Evolutionary conservation across 2,113 vertebrate genomes (phyloP), one percentile per base, ranked within the genome.

Genomic region (Cyprinodon variegatus): DNA sequence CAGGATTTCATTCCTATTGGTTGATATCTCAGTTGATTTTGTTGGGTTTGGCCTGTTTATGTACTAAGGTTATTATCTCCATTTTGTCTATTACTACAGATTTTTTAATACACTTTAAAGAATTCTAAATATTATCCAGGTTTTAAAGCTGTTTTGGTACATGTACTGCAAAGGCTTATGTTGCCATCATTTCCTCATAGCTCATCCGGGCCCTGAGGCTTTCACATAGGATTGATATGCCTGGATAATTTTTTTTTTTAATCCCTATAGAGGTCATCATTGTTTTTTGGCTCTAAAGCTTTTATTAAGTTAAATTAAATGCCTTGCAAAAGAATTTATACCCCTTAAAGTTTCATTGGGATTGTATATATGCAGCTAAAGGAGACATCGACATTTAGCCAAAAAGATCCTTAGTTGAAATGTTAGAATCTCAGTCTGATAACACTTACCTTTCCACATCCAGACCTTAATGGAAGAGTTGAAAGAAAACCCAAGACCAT

Each of bases 241-340:
- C 11, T 38, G 22, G 38, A 17, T 39, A 1, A 5, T 20, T 41
- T 15, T 20, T 64, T 64, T 8, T 64, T 64, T 12, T 3, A 64
- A 40, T 38, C 38, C 38, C 11, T 15, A 41, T 17, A 64, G 38
- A 17, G 62, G 10, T 41, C 10, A 38, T 64, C 17, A 11, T 17
- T 40, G n/a, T 13, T 17, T 15, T 38, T 17, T 1, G 17, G 38
- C 17, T 17, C 40, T 39, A 13, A 7, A 10, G 17, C 3, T 64
- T 41, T 9, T 64, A 15, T 17, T 40, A 20, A 9, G 3, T 36
- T 29, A 88, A 72, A 43, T 61, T 14, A 50, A 67, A 72, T 57
- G 50, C 15, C 50, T 57, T 57, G 50, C 50, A 57, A n/a, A n/a
- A 6, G 4, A 6, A 17, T 20, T 53, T 17, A 53, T 20, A 53